phyloP scores from a whole-genome alignment of 2,888 invertebrate genomes.

The Patella ulyssiponensis region DNA sequence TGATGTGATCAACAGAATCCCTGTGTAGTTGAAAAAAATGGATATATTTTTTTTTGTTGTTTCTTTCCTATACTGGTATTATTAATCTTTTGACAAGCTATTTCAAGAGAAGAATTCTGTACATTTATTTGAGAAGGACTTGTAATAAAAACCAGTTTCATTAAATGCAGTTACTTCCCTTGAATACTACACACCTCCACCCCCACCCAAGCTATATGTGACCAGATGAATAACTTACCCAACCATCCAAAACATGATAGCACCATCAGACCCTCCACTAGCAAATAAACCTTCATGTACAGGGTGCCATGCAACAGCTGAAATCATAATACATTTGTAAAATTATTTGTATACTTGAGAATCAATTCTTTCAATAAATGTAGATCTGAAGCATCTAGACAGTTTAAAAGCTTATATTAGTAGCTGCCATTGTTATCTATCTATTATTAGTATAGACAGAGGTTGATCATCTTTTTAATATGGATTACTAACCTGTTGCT shows the following conservation, averaged over 20 bases:
- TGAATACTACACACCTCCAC: not conserved
- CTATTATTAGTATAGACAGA: too few relatives aligned
- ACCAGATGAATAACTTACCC: conserved; percentile 77
- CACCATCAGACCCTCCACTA: conserved; percentile 98
- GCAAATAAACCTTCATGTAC: conserved; percentile 96
- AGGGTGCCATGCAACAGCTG: conserved; percentile 92
- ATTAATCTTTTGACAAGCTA: too few relatives aligned
- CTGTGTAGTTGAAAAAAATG: too few relatives aligned
- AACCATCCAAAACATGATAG: conserved; percentile 98
- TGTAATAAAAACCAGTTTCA: not conserved
- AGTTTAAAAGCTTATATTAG: not conserved
- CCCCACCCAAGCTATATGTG: not conserved
- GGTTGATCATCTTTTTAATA: not conserved
- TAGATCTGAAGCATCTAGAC: not conserved
- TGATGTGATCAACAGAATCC: too few relatives aligned
- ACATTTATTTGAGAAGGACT: not conserved
- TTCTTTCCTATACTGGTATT: too few relatives aligned
- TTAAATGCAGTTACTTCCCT: not conserved
- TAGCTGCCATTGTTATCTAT: too few relatives aligned
- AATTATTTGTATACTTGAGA: too few relatives aligned
- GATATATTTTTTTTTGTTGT: too few relatives aligned
- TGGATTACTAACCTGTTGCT: conserved; percentile 76
- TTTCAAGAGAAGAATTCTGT: not conserved
- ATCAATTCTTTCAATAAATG: too few relatives aligned
- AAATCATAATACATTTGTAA: conserved; percentile 11